A percentile compares a stretch with the other conserved stretches of the same genome.
These are phyloP conservation scores for Oscheius onirici DNA, from an alignment of 2,888 invertebrate genomes.

Conservation along the genomic window DNA sequence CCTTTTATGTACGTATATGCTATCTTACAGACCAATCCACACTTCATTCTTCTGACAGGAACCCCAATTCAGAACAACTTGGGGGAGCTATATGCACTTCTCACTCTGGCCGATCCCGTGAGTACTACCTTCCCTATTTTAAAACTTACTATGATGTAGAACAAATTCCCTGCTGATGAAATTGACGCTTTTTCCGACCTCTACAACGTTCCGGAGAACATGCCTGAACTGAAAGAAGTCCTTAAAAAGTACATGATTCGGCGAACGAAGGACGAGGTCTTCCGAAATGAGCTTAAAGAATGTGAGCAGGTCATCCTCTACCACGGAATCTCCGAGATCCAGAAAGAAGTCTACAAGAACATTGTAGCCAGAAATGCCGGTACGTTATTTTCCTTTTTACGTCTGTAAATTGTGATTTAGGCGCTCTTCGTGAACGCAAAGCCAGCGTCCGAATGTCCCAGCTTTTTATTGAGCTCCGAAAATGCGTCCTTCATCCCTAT, in stretches of 20 bases:
- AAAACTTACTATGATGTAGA: too few species aligned
- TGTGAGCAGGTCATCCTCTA: constrained; percentile 71
- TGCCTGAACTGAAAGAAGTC: constrained; percentile 68
- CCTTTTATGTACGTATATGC: too few species aligned
- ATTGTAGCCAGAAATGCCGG: constrained; percentile 72
- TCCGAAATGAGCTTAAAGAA: constrained; percentile 62
- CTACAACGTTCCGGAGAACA: neutral
- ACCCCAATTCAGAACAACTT: constrained; percentile 75
- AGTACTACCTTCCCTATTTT: too few species aligned
- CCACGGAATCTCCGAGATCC: constrained; percentile 72
- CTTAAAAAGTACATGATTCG: constrained; percentile 72
- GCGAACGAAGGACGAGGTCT: constrained; percentile 72
- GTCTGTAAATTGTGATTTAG: neutral
- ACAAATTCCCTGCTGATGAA: constrained; percentile 59
- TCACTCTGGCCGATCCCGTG: constrained; percentile 71
- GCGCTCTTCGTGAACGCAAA: neutral
- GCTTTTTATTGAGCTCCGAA: constrained; percentile 73
- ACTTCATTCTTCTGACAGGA: constrained; percentile 72
- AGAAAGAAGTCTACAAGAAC: constrained; percentile 73
- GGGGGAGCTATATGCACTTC: constrained; percentile 72
- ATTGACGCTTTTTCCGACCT: constrained; percentile 61
- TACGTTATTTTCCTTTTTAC: neutral
- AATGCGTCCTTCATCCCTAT: constrained; percentile 74
- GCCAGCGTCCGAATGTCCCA: constrained; percentile 51
- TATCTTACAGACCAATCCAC: too few species aligned